Evolutionary conservation across 2,888 invertebrate genomes (phyloP), one percentile per base, ranked within the genome.

Genomic region (Sthenelais limicola): DNA sequence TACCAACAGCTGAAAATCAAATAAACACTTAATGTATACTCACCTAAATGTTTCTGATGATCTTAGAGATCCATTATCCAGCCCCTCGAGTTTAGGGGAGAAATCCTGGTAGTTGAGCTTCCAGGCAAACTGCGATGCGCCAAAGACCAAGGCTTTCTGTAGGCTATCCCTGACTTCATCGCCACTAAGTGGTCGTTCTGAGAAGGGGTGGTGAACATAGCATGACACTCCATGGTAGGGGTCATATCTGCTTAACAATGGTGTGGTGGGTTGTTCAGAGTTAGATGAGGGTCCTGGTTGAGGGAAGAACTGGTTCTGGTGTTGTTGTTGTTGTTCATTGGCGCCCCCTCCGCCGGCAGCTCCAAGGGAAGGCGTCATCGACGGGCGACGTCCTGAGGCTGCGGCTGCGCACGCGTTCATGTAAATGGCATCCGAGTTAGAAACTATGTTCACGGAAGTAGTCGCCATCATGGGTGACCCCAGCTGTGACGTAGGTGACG

Each of bases 21-120:
- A n/a, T n/a, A n/a, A n/a, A n/a, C n/a, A n/a, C n/a, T n/a, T n/a
- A n/a, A n/a, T n/a, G n/a, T n/a, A n/a, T n/a, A 68, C 68, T 52
- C 18, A 68, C 68, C 48, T 5, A 47, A 70, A 70, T 18, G 1
- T 54, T 5, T 52, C 38, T 3, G 70, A 15, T 32, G 54, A 54
- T 24, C 54, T 24, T n/a, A 52, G 38, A 26, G 35, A 38, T 0
- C 51, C 51, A n/a, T 38, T 35, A 4, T 54, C 70, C 21, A 35
- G 24, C n/a, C 56, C 24, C 54, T 35, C 12, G 3, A 70, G 3
- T 26, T 24, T 38, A 3, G 70, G 70, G 7, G 33, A 38, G 5
- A 70, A 52, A 56, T 70, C 70, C 21, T 70, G 70, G 70, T 70
- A 47, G 43, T 70, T 70, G 43, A 70, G 70, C 4, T 52, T 43